Percentiles rank a stretch among this genome's conserved stretches.
phyloP scores from a whole-genome alignment of 2,888 invertebrate species.

The Drosophila paramelanica region DNA sequence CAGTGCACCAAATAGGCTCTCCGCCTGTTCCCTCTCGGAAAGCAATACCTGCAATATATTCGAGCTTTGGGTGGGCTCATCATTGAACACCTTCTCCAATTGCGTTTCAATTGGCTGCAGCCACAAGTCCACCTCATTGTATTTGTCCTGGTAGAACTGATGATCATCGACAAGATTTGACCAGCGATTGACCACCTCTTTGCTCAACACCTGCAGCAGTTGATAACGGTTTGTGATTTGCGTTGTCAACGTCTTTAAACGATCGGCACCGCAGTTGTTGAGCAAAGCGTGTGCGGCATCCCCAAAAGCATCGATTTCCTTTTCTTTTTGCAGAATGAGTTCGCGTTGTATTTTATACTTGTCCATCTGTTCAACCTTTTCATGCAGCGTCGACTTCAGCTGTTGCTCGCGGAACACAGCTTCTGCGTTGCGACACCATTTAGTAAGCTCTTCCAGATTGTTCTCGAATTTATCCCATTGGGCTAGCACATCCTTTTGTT shows the following conservation, averaged over 20 bases:
- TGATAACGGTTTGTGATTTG: slow-evolving; percentile 96
- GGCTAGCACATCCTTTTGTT: slow-evolving; percentile 90
- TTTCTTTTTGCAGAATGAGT: slow-evolving; percentile 91
- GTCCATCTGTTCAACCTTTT: slow-evolving; percentile 91
- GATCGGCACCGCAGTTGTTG: slow-evolving; percentile 93
- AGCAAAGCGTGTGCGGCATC: slow-evolving; percentile 95
- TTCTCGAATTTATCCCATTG: slow-evolving; percentile 96
- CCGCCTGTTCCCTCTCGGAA: slow-evolving; percentile 93
- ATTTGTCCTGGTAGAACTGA: slow-evolving; percentile 90
- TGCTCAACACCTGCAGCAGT: slow-evolving; percentile 91
- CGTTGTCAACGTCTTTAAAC: slow-evolving; percentile 93
- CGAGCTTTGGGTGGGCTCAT: slow-evolving; percentile 88
- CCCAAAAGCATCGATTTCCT: slow-evolving; percentile 93
- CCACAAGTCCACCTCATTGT: slow-evolving; percentile 91
- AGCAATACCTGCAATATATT: slow-evolving; percentile 90
- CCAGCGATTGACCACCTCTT: slow-evolving; percentile 94
- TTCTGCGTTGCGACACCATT: slow-evolving; percentile 95
- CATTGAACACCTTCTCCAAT: slow-evolving; percentile 87
- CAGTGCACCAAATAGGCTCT: slow-evolving; percentile 90
- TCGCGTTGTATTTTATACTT: slow-evolving; percentile 91
- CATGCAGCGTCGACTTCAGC: slow-evolving; percentile 91
- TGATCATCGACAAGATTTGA: slow-evolving; percentile 93
- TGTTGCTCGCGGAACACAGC: slow-evolving; percentile 94
- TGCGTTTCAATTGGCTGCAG: slow-evolving; percentile 91
- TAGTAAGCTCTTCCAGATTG: slow-evolving; percentile 91